Base-by-base conservation (phyloP, 2,113 vertebrate genomes). In the Pomatorhinus ruficollis region DNA sequence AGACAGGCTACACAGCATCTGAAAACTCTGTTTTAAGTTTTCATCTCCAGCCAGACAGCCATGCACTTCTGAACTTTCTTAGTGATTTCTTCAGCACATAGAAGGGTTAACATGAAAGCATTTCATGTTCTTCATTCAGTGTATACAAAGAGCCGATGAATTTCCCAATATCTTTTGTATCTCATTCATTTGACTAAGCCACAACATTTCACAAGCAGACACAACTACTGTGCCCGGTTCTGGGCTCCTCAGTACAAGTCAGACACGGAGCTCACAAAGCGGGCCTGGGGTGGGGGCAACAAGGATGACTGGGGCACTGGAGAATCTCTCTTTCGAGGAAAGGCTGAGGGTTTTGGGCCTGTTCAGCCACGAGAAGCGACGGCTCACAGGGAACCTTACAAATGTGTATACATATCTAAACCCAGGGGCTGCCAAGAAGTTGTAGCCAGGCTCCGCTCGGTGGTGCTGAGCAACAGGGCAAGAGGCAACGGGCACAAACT, bases 61-160 rank as follows among this genome's bases (percentile, higher is more conserved):
- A 9, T 0, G 5, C 9, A 7, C 7, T 47, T 40, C 3, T 33
- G 15, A 74, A 40, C 5, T 3, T 0, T 7, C 10, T 49, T 7
- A 42, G 35, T 0, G 18, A 44, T 12, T 10, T 18, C 14, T 28
- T 8, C 2, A 3, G 65, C 47, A 39, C 2, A 0, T 0, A n/a
- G 53, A 37, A 56, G 13, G 2, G 2, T 31, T 53, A 44, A 24
- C 2, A 10, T 1, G 39, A 33, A 77, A 17, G 70, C 2, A 31
- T 6, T 0, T 25, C 4, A 10, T 15, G 6, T 6, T 35, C 18
- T 45, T 64, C 23, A 56, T 19, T 24, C 33, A 33, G 0, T 2
- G 4, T 4, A 56, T 6, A 45, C 9, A 42, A 65, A 76, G 68
- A 24, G 11, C 5, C 17, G 20, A 20, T 5, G 6, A 25, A 50